Base-by-base conservation (phyloP, 2,888 invertebrate genomes). In the Pocota personata region DNA sequence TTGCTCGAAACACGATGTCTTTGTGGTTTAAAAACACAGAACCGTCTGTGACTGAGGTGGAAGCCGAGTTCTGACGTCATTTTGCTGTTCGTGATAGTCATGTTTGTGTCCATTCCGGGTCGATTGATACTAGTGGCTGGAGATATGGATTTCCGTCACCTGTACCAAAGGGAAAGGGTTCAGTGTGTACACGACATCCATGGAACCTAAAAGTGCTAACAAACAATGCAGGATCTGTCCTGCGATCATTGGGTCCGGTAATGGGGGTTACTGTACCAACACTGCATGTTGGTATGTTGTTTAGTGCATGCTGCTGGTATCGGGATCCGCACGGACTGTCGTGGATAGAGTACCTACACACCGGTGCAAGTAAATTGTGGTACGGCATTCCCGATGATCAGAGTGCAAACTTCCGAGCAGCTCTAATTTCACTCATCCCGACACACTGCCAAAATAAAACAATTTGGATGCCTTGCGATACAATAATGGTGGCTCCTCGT, bases 231-330 rank as follows among this genome's bases (percentile, higher is more conserved):
- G 95, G 95, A 0, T 98, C 98, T 1, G 94, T 98, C n/a, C 93
- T 98, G 16, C 94, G 97, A 62, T 96, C 96, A 16, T 93, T 98
- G 88, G 98, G 97, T 3, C 95, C 96, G 0, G 94, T 97, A 3
- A 95, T 97, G 94, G 97, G 97, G 94, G 96, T 98, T 2, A 98
- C 98, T 0, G 96, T 97, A 24, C 98, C 98, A 5, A 97, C 98
- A 0, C 93, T 99, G 0, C 97, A 98, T 90, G 95, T 98, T 0
- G 97, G 97, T 0, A 98, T 98, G 98, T 91, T 98, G 4, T 98
- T 97, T 91, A 96, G 97, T 46, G 97, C 98, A 1, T 97, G 97
- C 89, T 98, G 98, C 91, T 98, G 98, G 98, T 98, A 98, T 90
- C 94, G 97, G 8, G 98, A 98, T 92, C 98, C 97, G 0, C 98